These are phyloP conservation scores for Scolopax bukidnonensis DNA, from an alignment of 2,797 vertebrate genomes.

Conservation along the genomic window DNA sequence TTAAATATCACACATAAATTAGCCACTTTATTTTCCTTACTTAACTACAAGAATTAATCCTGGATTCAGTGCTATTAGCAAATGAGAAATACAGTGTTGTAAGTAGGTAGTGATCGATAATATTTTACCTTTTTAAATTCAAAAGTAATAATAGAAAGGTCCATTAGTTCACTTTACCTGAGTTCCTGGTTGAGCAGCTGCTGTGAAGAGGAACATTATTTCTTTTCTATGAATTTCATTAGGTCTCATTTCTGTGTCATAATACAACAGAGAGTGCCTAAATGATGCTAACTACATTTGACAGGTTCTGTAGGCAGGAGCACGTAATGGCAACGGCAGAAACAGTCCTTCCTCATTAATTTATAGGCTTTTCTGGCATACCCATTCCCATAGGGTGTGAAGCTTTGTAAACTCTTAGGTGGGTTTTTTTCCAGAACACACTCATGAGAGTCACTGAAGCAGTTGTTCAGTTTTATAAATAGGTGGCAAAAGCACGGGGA, in stretches of 20 bases:
- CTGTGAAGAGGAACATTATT: background rate
- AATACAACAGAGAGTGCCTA: background rate
- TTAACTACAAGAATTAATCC: background rate
- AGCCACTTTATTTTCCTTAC: background rate
- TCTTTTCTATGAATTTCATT: background rate
- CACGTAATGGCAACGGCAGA: background rate
- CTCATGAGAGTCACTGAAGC: background rate
- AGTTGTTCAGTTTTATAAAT: background rate
- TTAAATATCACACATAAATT: background rate
- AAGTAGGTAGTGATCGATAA: background rate
- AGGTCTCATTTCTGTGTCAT: background rate
- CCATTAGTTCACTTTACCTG: background rate
- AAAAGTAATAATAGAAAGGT: background rate
- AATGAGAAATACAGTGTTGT: background rate
- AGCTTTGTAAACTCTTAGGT: background rate
- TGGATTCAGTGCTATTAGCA: background rate
- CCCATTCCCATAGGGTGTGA: background rate
- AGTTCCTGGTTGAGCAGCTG: background rate
- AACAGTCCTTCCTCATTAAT: background rate
- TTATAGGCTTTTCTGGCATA: background rate
- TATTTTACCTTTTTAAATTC: background rate
- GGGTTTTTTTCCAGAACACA: background rate
- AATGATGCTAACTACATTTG: background rate
- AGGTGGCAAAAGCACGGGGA: background rate
- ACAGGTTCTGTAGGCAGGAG: background rate